Evolutionary conservation across 2,113 vertebrate species (phyloP).

Genomic region (Thamnaconus septentrionalis): DNA sequence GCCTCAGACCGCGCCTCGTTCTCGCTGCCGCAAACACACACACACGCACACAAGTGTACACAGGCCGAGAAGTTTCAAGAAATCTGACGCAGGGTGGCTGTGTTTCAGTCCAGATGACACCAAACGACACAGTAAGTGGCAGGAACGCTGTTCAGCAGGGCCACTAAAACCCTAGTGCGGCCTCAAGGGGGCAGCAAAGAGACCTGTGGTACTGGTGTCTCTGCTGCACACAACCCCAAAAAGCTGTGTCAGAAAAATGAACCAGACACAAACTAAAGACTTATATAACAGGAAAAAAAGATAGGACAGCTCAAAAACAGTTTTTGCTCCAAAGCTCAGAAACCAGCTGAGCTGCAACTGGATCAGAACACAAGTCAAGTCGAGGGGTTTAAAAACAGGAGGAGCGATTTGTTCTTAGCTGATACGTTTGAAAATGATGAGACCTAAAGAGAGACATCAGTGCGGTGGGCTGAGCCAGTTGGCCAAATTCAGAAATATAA

Average conservation of each 20-base stretch:
- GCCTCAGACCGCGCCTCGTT: background rate
- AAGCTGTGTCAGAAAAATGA: conserved; percentile 1
- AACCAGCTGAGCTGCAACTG: no score
- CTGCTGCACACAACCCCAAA: conserved; percentile 15
- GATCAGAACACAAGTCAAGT: no score
- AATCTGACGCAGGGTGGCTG: background rate
- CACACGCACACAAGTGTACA: background rate
- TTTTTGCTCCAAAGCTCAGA: no score
- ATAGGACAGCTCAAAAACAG: no score
- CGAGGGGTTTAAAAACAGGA: no score
- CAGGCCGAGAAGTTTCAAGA: background rate
- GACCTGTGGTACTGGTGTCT: no score
- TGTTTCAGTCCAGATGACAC: conserved; percentile 8
- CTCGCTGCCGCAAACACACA: background rate
- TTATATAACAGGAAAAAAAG: conserved; percentile 9
- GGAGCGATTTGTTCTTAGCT: no score
- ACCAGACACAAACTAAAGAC: background rate
- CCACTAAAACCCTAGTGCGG: conserved; percentile 1
- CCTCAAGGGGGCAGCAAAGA: background rate
- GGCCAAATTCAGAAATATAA: no score
- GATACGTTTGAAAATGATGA: no score
- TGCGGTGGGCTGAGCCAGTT: no score
- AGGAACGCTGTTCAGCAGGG: conserved; percentile 7
- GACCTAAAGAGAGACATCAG: background rate
- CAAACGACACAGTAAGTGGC: background rate